phyloP scores from a whole-genome alignment of 1,140 invertebrate genomes.

The Trichomalopsis sarcophagae region DNA sequence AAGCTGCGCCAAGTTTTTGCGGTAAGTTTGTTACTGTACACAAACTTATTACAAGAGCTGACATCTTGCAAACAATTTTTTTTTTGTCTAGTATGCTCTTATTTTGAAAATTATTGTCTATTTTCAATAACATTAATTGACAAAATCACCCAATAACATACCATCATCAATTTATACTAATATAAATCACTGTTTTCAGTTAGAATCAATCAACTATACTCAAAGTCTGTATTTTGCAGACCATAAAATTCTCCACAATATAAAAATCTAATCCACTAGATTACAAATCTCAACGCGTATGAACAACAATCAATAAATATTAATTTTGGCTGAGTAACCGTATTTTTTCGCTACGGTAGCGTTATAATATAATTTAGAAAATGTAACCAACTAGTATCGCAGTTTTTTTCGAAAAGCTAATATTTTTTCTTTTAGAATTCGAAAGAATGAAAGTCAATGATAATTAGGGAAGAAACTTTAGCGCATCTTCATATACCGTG shows the following conservation, averaged over 20 bases:
- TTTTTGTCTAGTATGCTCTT: conserved; percentile 2
- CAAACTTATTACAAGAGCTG: conserved; percentile 40
- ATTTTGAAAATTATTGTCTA: conserved; percentile 37
- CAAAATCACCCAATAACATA: conserved; percentile 24
- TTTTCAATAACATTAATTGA: conserved; percentile 29
- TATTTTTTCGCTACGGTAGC: neutral
- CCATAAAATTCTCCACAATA: conserved; percentile 32
- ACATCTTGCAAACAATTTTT: conserved; percentile 33
- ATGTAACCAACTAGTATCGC: conserved; percentile 25
- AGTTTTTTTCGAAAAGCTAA: conserved; percentile 1
- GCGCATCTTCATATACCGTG: conserved; percentile 54
- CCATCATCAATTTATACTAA: conserved; percentile 5
- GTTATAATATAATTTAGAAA: conserved; percentile 34
- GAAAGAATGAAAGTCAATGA: conserved; percentile 7
- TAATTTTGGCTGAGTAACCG: conserved; percentile 15
- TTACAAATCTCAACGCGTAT: conserved; percentile 28
- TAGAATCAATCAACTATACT: conserved; percentile 1
- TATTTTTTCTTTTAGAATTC: conserved; percentile 18
- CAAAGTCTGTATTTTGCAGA: conserved; percentile 30
- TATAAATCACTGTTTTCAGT: conserved; percentile 19
- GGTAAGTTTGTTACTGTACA: conserved; percentile 35
- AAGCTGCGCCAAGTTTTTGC: conserved; percentile 62
- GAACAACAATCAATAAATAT: conserved; percentile 32
- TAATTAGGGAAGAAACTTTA: conserved; percentile 44
- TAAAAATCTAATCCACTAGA: conserved; percentile 39